Conservation (phyloP, 2,888 invertebrate species). For the Epirrita christyi region DNA sequence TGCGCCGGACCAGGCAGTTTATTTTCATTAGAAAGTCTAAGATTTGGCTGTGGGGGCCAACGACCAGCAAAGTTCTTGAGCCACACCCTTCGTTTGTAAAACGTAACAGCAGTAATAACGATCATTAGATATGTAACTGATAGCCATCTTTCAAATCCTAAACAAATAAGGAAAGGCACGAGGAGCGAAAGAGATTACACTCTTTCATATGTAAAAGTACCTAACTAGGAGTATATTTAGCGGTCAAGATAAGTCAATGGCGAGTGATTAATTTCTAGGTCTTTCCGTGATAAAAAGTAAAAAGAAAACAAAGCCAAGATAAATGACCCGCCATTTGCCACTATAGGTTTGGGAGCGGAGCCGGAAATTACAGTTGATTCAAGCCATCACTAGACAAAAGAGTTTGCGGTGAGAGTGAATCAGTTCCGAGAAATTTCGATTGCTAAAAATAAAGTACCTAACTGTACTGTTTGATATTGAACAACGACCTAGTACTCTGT, state of each 20-base stretch:
- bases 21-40: conserved; percentile 79
- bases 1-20: conserved; percentile 55
- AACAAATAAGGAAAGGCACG: conserved; percentile 3
- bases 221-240: background rate
- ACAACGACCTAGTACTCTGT: conserved; percentile 9
- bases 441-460: conserved; percentile 46
- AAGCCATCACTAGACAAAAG: conserved; percentile 62
- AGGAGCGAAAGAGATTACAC: background rate
- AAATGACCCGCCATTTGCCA: conserved; percentile 49
- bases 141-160: conserved; percentile 9
- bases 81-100: conserved; percentile 65
- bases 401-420: conserved; percentile 60
- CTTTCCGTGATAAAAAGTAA: conserved; percentile 14
- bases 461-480: conserved; percentile 44
- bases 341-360: conserved; percentile 49
- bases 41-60: conserved; percentile 69
- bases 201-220: background rate
- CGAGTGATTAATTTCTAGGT: conserved; percentile 13
- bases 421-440: conserved; percentile 52
- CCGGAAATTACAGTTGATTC: conserved; percentile 65
- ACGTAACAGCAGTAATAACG: conserved; percentile 49
- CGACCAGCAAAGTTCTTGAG: conserved; percentile 67
- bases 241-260: conserved; percentile 8
- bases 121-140: conserved; percentile 42
- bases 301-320: conserved; percentile 46